phyloP scores from a whole-genome alignment of 2,113 vertebrate species.

The Zonotrichia leucophrys region DNA sequence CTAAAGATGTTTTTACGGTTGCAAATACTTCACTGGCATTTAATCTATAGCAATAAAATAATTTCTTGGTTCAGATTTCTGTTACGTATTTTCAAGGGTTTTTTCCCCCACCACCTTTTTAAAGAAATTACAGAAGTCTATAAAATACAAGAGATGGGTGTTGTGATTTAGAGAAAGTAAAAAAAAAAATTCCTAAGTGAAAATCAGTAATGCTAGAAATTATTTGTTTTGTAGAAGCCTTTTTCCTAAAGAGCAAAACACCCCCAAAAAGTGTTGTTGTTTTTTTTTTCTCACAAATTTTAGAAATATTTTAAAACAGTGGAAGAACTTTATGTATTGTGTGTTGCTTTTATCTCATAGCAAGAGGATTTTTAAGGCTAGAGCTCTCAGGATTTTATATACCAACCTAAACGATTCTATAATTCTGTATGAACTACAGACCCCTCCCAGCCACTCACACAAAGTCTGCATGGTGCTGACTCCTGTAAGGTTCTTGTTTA shows the following conservation, averaged over 20 bases:
- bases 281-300: neutral
- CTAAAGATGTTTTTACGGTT: neutral
- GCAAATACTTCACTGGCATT: neutral
- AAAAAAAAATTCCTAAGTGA: neutral
- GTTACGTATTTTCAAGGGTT: neutral
- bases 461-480: neutral
- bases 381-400: neutral
- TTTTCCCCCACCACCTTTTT: neutral
- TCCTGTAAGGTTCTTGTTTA: neutral
- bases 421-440: neutral
- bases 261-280: fast-evolving
- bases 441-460: neutral
- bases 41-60: neutral
- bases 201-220: neutral
- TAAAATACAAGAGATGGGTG: neutral
- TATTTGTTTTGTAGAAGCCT: neutral
- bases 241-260: neutral
- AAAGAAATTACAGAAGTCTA: neutral
- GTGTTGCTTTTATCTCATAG: neutral
- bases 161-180: neutral
- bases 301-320: neutral
- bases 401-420: neutral
- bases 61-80: neutral
- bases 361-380: neutral
- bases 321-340: neutral